phyloP scores from a whole-genome alignment of 2,797 vertebrate genomes.

The Falco peregrinus region DNA sequence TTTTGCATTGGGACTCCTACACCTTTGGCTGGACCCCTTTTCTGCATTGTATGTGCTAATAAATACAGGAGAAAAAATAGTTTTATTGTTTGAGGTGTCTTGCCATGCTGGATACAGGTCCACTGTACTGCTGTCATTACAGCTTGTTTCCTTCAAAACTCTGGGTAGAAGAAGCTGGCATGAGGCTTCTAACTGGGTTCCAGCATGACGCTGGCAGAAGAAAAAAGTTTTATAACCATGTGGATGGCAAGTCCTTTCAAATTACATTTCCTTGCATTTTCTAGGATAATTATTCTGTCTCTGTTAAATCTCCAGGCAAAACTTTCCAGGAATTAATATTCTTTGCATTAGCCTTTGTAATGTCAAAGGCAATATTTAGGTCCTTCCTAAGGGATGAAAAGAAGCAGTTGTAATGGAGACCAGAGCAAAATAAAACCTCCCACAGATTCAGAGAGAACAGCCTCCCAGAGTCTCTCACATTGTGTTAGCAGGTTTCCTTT shows the following conservation, averaged over 20 bases:
- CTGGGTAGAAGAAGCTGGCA: not conserved
- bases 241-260: not conserved
- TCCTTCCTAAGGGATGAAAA: slow-evolving; percentile 8
- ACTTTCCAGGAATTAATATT: slow-evolving; percentile 44
- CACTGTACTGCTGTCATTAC: not conserved
- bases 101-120: fast-evolving
- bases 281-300: slow-evolving; percentile 10
- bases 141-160: not conserved
- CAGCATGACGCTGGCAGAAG: not conserved
- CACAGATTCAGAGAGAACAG: not conserved
- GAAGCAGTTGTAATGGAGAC: slow-evolving; percentile 17
- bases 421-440: slow-evolving; percentile 43
- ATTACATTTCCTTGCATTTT: not conserved
- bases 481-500: not conserved
- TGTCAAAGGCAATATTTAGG: slow-evolving; percentile 44
- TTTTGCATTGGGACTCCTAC: not conserved
- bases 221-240: not conserved
- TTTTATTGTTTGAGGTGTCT: not conserved
- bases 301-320: not conserved
- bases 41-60: fast-evolving
- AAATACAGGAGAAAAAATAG: not conserved
- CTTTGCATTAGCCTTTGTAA: not conserved
- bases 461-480: not conserved
- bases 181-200: not conserved
- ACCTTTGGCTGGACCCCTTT: not conserved